phyloP scores from a whole-genome alignment of 2,888 invertebrate species.

The Brachyptera putata region DNA sequence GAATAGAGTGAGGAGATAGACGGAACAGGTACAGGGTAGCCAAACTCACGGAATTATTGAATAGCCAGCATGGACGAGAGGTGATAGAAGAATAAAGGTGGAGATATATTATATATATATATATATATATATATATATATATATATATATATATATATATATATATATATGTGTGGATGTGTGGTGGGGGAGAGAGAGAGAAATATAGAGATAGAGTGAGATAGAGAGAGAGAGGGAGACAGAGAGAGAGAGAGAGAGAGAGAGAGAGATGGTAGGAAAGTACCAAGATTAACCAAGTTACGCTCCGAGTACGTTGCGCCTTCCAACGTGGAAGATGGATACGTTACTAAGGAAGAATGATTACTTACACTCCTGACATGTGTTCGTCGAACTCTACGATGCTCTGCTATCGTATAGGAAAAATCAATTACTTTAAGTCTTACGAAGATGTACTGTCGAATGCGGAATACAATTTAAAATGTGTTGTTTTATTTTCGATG shows the following conservation, averaged over 20 bases:
- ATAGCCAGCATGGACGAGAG: background rate
- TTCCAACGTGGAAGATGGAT: background rate
- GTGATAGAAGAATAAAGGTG: background rate
- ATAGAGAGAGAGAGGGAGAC: too few relatives aligned
- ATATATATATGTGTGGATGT: too few relatives aligned
- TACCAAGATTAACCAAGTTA: slow-evolving; percentile 9
- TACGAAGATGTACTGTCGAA: slow-evolving; percentile 1
- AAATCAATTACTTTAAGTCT: slow-evolving; percentile 14
- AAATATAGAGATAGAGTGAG: too few relatives aligned
- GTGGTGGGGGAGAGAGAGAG: too few relatives aligned
- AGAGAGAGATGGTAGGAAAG: background rate
- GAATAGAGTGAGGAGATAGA: slow-evolving; percentile 8
- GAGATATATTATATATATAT: too few relatives aligned
- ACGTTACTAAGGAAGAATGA: slow-evolving; percentile 14
- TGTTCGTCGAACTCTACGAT: background rate
- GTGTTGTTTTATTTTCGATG: too few relatives aligned
- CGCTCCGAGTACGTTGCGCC: background rate
- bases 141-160: too few relatives aligned
- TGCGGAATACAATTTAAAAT: too few relatives aligned
- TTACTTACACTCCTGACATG: background rate
- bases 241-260: too few relatives aligned
- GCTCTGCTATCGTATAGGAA: too few relatives aligned
- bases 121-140: too few relatives aligned
- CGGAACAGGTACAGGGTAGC: background rate
- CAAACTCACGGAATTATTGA: slow-evolving; percentile 18